Evolutionary conservation across 1,140 invertebrate genomes (phyloP).

Genomic region (Nixonia krombeini): DNA sequence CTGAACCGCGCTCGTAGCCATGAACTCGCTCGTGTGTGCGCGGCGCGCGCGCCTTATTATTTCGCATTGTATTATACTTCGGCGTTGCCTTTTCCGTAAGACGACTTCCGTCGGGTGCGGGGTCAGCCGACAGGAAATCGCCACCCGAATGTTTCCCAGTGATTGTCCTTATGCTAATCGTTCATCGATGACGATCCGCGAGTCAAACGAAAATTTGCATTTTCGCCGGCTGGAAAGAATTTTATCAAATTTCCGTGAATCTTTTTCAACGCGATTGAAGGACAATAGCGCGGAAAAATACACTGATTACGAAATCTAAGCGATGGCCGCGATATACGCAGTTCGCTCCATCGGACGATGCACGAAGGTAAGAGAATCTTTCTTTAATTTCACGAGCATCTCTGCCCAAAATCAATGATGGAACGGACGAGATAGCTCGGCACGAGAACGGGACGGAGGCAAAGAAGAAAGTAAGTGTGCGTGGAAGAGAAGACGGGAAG

Average conservation of each 20-base stretch:
- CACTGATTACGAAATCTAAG: too few species aligned
- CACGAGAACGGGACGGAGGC: slow-evolving; percentile 23
- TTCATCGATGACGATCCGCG: slow-evolving; percentile 37
- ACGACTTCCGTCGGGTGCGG: slow-evolving; percentile 55
- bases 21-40: slow-evolving; percentile 55
- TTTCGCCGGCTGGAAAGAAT: slow-evolving; percentile 21
- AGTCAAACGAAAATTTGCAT: slow-evolving; percentile 44
- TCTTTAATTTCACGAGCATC: too few species aligned
- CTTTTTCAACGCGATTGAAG: not conserved
- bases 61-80: slow-evolving; percentile 51
- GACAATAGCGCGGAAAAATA: too few species aligned
- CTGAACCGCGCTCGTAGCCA: slow-evolving; percentile 56
- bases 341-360: too few species aligned
- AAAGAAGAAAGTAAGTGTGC: slow-evolving; percentile 52
- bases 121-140: slow-evolving; percentile 63
- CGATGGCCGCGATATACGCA: too few species aligned
- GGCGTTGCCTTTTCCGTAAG: slow-evolving; percentile 58
- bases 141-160: slow-evolving; percentile 60
- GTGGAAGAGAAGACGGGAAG: slow-evolving; percentile 61
- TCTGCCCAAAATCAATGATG: slow-evolving; percentile 37
- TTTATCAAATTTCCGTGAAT: not conserved
- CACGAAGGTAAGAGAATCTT: too few species aligned
- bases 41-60: slow-evolving; percentile 53
- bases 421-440: slow-evolving; percentile 29
- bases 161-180: slow-evolving; percentile 65